Conservation (phyloP, 37 sponge, comb jelly and placozoan genomes). For the Tethya wilhelma region DNA sequence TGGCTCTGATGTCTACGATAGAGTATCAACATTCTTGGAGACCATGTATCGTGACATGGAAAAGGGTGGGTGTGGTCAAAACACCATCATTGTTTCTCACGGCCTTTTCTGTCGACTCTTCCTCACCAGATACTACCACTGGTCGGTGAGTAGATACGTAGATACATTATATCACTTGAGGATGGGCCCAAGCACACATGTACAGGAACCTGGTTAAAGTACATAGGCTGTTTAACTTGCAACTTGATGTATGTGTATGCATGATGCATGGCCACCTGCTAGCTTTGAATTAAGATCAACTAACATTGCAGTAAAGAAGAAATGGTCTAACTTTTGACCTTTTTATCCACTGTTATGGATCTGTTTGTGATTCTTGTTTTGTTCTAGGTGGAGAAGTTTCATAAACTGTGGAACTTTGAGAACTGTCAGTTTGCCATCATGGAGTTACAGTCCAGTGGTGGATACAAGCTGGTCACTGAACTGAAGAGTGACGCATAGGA, state of each 20-base stretch:
- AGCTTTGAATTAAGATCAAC: not conserved
- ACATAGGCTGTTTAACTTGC: too few relatives aligned
- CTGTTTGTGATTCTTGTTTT: too few relatives aligned
- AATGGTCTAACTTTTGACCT: not conserved
- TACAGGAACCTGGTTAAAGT: too few relatives aligned
- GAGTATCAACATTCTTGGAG: constrained; percentile 89
- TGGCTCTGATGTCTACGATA: constrained; percentile 91
- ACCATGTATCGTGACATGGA: constrained; percentile 87
- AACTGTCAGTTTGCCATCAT: constrained; percentile 81
- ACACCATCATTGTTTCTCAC: constrained; percentile 82
- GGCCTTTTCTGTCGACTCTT: constrained; percentile 89
- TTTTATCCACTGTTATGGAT: too few relatives aligned
- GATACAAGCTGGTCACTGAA: constrained; percentile 65
- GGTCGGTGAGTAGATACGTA: constrained; percentile 57
- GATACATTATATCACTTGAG: not conserved
- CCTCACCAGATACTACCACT: constrained; percentile 85
- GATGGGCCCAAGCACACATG: not conserved
- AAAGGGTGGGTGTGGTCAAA: constrained; percentile 84
- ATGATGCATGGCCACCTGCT: not conserved
- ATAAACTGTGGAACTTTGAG: constrained; percentile 84
- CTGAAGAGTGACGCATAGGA: constrained; percentile 57
- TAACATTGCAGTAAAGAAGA: not conserved
- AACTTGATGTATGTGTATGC: not conserved
- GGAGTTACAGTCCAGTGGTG: constrained; percentile 70
- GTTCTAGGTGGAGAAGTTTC: constrained; percentile 91